These are phyloP conservation scores for Chionodraco myersi DNA, from an alignment of 2,113 vertebrate genomes.

Conservation along the genomic window DNA sequence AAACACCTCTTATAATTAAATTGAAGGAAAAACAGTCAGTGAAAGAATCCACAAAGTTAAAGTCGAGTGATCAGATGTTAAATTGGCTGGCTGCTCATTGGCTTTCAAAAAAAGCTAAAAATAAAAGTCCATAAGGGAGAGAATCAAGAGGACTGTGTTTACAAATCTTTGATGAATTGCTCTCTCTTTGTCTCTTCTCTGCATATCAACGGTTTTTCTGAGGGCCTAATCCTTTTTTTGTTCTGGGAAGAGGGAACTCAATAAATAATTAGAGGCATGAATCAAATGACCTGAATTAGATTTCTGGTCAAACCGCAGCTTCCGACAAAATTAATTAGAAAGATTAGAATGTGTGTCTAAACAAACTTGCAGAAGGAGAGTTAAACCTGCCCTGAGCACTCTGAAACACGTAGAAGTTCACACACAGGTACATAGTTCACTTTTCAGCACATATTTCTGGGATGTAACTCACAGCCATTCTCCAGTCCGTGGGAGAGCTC, in stretches of 20 bases:
- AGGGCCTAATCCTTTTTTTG: conserved; percentile 27
- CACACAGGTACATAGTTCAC: conserved; percentile 10
- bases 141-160: conserved; percentile 50
- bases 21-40: background rate
- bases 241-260: conserved; percentile 49
- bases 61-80: conserved; percentile 25
- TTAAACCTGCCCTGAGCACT: conserved; percentile 13
- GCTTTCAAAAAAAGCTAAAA: conserved; percentile 26
- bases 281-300: conserved; percentile 70
- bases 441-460: conserved; percentile 53
- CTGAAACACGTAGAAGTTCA: conserved; percentile 30
- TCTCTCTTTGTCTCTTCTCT: conserved; percentile 46
- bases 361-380: conserved; percentile 38
- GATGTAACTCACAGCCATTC: conserved; percentile 50
- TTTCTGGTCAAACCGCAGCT: conserved; percentile 58
- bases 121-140: conserved; percentile 32
- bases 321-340: conserved; percentile 71
- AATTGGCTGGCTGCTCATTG: conserved; percentile 15
- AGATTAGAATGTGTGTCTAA: conserved; percentile 69
- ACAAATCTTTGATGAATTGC: conserved; percentile 52
- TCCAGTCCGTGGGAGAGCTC: conserved; percentile 34
- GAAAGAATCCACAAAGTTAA: conserved; percentile 37
- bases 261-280: conserved; percentile 75
- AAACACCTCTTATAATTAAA: background rate
- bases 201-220: conserved; percentile 57